Percentiles rank a stretch among this genome's conserved stretches.
Conservation (phyloP, 2,888 invertebrate species). For the Lapara coniferarum region DNA sequence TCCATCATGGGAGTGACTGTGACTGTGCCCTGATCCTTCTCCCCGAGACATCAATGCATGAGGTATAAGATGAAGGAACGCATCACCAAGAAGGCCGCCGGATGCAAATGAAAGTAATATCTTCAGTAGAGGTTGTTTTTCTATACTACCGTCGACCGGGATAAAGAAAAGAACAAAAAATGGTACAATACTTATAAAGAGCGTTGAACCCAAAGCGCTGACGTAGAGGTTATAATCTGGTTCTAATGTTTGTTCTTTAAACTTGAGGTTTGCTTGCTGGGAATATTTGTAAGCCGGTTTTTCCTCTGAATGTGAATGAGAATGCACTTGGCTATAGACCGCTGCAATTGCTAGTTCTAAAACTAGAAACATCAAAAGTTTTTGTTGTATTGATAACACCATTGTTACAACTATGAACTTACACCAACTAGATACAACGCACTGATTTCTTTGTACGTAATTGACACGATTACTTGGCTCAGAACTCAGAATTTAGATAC, state of each 20-base stretch:
- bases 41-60: slow-evolving; percentile 88
- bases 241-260: slow-evolving; percentile 67
- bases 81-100: slow-evolving; percentile 98
- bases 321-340: slow-evolving; percentile 69
- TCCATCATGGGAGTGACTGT: slow-evolving; percentile 80
- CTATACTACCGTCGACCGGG: slow-evolving; percentile 93
- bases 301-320: slow-evolving; percentile 82
- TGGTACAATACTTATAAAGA: slow-evolving; percentile 97
- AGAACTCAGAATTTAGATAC: no score
- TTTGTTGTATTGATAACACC: slow-evolving; percentile 21
- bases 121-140: slow-evolving; percentile 94
- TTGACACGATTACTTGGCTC: no score
- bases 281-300: slow-evolving; percentile 93
- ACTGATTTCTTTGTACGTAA: slow-evolving; percentile 8
- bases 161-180: slow-evolving; percentile 96
- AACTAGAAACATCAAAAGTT: slow-evolving; percentile 34
- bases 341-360: slow-evolving; percentile 47
- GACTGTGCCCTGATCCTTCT: slow-evolving; percentile 77
- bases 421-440: neutral
- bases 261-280: slow-evolving; percentile 81
- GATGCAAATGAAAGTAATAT: slow-evolving; percentile 96
- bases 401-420: slow-evolving; percentile 16
- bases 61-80: slow-evolving; percentile 99
- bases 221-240: slow-evolving; percentile 85
- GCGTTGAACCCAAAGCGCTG: slow-evolving; percentile 94